Evolutionary conservation across 2,888 invertebrate genomes (phyloP), one percentile per base, ranked within the genome.

Genomic region (Drosophila merina): DNA sequence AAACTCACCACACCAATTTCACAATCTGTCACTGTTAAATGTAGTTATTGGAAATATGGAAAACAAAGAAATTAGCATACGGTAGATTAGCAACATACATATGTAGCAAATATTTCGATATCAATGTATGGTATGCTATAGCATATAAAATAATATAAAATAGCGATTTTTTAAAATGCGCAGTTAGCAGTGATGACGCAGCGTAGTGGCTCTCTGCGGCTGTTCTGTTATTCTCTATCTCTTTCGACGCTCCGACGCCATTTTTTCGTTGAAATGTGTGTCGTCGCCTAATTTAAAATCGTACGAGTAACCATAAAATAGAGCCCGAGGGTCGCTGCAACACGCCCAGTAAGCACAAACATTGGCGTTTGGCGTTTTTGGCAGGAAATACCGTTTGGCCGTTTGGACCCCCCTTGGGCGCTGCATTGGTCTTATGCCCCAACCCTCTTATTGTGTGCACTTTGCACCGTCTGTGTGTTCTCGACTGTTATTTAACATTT

Each of bases 111-210:
- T n/a, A 36, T n/a, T 36, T 36, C 36, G 36, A 36, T 36, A n/a
- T 36, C 6, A 36, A n/a, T 6, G n/a, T 36, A 36, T 6, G 44
- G 26, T 49, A 51, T 52, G 28, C 6, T 28, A 77, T 49, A 36
- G 62, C 62, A 60, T 68, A 71, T 36, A 69, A 69, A 63, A 60
- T 49, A 72, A 66, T 56, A 63, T 57, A 55, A 54, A 68, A 20
- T 25, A 57, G 45, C 14, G 30, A 20, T 47, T 64, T 36, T 55
- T 72, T 68, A 74, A 82, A 88, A 72, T 82, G 82, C 82, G 82
- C 82, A 82, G 82, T 82, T 86, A 76, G 88, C 86, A 88, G 72
- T 83, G 88, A 86, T 82, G 82, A 82, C 82, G 82, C 82, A 82
- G 36, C 9, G 40, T 68, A 82, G 36, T 8, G 40, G 40, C 70